Percentiles rank a stretch among this genome's conserved stretches.
phyloP scores from a whole-genome alignment of 2,888 invertebrate genomes.

The Chromoteleia sp. region DNA sequence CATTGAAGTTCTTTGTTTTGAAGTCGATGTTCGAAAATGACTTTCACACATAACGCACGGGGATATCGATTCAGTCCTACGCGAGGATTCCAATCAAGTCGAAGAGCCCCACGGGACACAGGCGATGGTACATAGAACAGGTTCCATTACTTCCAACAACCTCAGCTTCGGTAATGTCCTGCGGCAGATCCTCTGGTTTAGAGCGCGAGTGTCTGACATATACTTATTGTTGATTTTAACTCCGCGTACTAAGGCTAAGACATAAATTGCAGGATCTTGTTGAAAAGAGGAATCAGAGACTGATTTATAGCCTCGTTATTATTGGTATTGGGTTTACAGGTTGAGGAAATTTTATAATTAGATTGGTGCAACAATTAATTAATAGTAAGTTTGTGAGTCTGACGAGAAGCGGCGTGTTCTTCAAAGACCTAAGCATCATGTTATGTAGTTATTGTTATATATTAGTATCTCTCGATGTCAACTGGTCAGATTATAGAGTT shows the following conservation, averaged over 20 bases:
- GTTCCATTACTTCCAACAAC: constrained; percentile 85
- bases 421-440: no score
- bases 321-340: not conserved
- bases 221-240: constrained; percentile 67
- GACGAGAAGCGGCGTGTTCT: no score
- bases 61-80: constrained; percentile 79
- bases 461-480: no score
- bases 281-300: constrained; percentile 6
- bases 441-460: no score
- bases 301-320: constrained; percentile 9
- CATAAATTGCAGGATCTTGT: constrained; percentile 29
- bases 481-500: no score
- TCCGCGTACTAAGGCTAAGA: constrained; percentile 28
- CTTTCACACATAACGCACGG: constrained; percentile 58
- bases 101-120: constrained; percentile 86
- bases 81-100: constrained; percentile 86
- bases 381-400: no score
- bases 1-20: constrained; percentile 52
- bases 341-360: not conserved
- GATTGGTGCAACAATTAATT: no score
- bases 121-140: constrained; percentile 85
- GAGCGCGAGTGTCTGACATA: constrained; percentile 87
- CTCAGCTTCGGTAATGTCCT: constrained; percentile 87
- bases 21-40: constrained; percentile 59
- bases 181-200: constrained; percentile 86